Percentiles rank a stretch among this genome's conserved stretches.
Conservation (phyloP, 2,113 vertebrate genomes). For the Cathartes aura region DNA sequence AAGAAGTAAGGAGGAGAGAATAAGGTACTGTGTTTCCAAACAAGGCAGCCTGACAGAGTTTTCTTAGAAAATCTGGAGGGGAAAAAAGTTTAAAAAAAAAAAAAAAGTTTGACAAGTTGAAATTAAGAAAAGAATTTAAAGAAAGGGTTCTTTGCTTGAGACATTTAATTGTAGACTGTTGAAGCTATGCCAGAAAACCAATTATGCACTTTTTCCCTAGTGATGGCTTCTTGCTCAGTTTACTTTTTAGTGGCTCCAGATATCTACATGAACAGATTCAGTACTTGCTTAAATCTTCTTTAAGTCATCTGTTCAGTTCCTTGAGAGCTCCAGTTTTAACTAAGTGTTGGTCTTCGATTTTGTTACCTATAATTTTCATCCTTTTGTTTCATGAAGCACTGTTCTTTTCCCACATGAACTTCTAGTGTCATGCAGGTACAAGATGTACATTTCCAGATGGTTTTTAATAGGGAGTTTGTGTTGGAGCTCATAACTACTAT, state of each 20-base stretch:
- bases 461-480: neutral
- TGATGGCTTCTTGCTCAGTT: neutral
- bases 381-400: neutral
- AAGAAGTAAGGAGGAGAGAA: neutral
- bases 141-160: neutral
- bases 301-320: neutral
- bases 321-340: neutral
- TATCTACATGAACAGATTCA: neutral
- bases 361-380: neutral
- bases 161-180: neutral
- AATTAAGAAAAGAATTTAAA: rapidly evolving
- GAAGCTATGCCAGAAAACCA: neutral
- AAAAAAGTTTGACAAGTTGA: neutral
- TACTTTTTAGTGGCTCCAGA: neutral
- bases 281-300: neutral
- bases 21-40: neutral
- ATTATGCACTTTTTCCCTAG: neutral
- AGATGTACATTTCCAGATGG: neutral
- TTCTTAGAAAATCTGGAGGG: neutral
- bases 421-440: neutral
- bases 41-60: neutral
- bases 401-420: neutral
- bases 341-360: neutral
- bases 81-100: neutral
- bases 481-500: neutral